Percentiles rank a stretch among this genome's conserved stretches.
Conservation (phyloP, 2,888 invertebrate genomes). For the Sphaeridia pumilis region DNA sequence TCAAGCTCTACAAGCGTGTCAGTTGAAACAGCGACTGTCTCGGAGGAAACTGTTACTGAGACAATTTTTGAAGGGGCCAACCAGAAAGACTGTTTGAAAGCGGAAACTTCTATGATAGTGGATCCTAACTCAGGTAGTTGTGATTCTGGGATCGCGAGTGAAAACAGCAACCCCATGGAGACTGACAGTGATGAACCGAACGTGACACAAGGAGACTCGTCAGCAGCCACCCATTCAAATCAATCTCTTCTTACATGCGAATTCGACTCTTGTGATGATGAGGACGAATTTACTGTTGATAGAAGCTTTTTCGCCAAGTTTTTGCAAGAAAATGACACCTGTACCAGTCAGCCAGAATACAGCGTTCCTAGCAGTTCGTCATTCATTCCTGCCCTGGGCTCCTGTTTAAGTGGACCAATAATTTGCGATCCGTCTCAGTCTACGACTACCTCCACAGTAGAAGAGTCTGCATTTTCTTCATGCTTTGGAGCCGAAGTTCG, state of each 20-base stretch:
- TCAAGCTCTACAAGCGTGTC: neutral
- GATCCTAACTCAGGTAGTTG: neutral
- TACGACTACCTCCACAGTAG: too few relatives aligned
- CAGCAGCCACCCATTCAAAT: too few relatives aligned
- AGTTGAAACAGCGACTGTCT: neutral
- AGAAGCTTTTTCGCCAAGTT: slow-evolving; percentile 1
- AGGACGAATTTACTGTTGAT: neutral
- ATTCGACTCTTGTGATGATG: neutral
- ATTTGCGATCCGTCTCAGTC: too few relatives aligned
- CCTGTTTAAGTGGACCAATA: too few relatives aligned
- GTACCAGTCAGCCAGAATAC: too few relatives aligned
- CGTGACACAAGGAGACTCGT: too few relatives aligned
- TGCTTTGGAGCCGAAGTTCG: slow-evolving; percentile 6
- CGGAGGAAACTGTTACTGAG: neutral
- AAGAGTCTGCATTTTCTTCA: neutral
- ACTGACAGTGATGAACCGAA: neutral
- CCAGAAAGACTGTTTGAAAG: neutral
- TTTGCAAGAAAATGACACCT: neutral
- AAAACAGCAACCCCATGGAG: slow-evolving; percentile 1
- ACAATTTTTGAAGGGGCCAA: neutral
- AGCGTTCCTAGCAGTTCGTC: neutral
- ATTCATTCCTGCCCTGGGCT: too few relatives aligned
- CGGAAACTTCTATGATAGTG: too few relatives aligned
- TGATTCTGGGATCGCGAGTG: neutral
- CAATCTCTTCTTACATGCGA: too few relatives aligned